Conservation (phyloP, 2,113 vertebrate species). For the Oreochromis spilurus region DNA sequence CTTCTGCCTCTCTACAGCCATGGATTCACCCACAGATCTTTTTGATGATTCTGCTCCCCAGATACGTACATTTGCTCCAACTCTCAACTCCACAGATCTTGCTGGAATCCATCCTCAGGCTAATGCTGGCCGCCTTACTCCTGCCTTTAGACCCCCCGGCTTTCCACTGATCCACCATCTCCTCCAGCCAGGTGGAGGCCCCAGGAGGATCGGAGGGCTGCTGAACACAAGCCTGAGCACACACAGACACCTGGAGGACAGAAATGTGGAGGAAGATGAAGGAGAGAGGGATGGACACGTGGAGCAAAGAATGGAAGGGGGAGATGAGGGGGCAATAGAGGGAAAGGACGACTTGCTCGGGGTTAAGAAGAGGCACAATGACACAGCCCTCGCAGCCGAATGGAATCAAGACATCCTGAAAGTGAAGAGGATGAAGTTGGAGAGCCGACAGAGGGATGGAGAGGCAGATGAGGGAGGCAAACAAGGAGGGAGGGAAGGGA, state of each 20-base stretch:
- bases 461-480: slow-evolving; percentile 28
- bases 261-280: slow-evolving; percentile 21
- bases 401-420: slow-evolving; percentile 62
- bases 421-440: slow-evolving; percentile 68
- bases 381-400: slow-evolving; percentile 2
- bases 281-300: slow-evolving; percentile 18
- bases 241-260: slow-evolving; percentile 32
- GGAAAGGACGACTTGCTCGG: slow-evolving; percentile 23
- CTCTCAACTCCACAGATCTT: slow-evolving; percentile 53
- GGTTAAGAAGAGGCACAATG: slow-evolving; percentile 39
- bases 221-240: slow-evolving; percentile 9
- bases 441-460: slow-evolving; percentile 30
- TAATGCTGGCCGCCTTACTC: slow-evolving; percentile 20
- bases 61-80: slow-evolving; percentile 50
- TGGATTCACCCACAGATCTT: slow-evolving; percentile 71
- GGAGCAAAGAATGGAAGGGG: slow-evolving; percentile 18
- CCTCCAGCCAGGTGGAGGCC: slow-evolving; percentile 60
- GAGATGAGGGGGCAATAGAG: slow-evolving; percentile 16
- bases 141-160: slow-evolving; percentile 44
- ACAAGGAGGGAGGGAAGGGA: slow-evolving; percentile 53
- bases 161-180: slow-evolving; percentile 72
- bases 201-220: slow-evolving; percentile 50
- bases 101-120: slow-evolving; percentile 31
- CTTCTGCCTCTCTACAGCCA: slow-evolving; percentile 32
- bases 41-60: slow-evolving; percentile 63